These are phyloP conservation scores for Crotophaga sulcirostris DNA, from an alignment of 2,113 vertebrate genomes.

Conservation along the genomic window DNA sequence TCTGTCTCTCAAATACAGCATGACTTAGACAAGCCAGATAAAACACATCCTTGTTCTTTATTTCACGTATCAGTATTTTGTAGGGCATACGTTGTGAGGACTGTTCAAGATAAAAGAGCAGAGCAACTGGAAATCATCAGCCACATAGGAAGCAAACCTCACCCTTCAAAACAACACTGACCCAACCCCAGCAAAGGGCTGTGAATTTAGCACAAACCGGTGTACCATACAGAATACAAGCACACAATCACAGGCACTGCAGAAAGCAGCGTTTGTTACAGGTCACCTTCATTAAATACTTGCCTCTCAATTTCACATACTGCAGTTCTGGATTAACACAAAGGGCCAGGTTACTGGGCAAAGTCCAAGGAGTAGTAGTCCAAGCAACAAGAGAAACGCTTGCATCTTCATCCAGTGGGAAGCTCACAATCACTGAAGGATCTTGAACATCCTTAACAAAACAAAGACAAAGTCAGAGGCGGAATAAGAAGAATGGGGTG, in stretches of 20 bases:
- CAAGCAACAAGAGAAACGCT: conserved; percentile 88
- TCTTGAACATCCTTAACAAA: conserved; percentile 92
- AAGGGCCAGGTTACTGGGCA: conserved; percentile 94
- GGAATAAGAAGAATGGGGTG: not conserved
- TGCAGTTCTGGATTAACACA: conserved; percentile 91
- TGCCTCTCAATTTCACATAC: conserved; percentile 92
- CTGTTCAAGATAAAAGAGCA: not conserved
- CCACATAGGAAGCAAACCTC: not conserved
- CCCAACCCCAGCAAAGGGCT: not conserved
- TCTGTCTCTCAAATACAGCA: not conserved
- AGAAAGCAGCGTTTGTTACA: not conserved
- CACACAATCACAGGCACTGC: not conserved
- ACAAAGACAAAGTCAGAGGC: not conserved
- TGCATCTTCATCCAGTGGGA: conserved; percentile 88
- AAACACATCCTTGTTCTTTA: not conserved
- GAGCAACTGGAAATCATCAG: not conserved
- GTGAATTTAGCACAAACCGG: not conserved
- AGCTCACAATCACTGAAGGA: conserved; percentile 91
- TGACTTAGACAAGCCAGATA: not conserved
- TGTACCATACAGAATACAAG: not conserved
- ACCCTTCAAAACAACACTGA: not conserved
- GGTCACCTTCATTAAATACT: conserved; percentile 29
- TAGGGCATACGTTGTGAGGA: too few species aligned
- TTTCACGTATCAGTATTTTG: not conserved
- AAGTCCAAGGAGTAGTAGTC: conserved; percentile 98